phyloP scores from a whole-genome alignment of 2,888 invertebrate species.

The Empis livida region DNA sequence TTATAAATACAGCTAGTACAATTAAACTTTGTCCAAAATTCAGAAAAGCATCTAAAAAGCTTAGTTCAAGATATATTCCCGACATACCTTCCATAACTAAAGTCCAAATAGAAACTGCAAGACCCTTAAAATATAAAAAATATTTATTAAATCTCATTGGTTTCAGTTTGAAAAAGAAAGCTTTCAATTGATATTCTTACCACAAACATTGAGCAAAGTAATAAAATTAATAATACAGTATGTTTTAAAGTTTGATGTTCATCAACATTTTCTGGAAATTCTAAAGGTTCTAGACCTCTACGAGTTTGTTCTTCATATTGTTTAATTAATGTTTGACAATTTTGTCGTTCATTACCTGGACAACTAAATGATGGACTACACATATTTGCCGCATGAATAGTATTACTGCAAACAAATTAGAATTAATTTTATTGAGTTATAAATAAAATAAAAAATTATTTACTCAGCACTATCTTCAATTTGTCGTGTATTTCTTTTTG shows the following conservation, averaged over 20 bases:
- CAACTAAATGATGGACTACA: slow-evolving; percentile 43
- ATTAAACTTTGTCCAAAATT: slow-evolving; percentile 84
- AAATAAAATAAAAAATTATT: not conserved
- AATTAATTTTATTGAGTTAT: not conserved
- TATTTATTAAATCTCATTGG: too few species aligned
- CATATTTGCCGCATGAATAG: slow-evolving; percentile 15
- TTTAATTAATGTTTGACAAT: slow-evolving; percentile 39
- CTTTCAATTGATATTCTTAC: too few species aligned
- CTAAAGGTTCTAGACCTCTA: slow-evolving; percentile 40
- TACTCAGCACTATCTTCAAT: not conserved
- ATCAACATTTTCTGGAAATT: slow-evolving; percentile 41
- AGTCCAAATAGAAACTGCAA: slow-evolving; percentile 71
- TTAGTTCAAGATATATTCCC: slow-evolving; percentile 85
- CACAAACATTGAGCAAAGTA: slow-evolving; percentile 78
- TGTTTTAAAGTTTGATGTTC: slow-evolving; percentile 67
- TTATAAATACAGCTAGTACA: slow-evolving; percentile 74
- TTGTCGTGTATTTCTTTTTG: slow-evolving; percentile 9
- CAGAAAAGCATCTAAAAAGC: slow-evolving; percentile 78
- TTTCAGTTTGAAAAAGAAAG: too few species aligned
- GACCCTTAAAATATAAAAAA: slow-evolving; percentile 59
- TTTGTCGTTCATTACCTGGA: slow-evolving; percentile 37
- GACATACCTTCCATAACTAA: slow-evolving; percentile 70
- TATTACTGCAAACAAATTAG: not conserved
- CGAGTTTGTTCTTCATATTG: slow-evolving; percentile 41
- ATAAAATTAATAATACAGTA: slow-evolving; percentile 64